Base-by-base conservation (phyloP, 2,888 invertebrate species). In the Heterodera filipjevi region DNA sequence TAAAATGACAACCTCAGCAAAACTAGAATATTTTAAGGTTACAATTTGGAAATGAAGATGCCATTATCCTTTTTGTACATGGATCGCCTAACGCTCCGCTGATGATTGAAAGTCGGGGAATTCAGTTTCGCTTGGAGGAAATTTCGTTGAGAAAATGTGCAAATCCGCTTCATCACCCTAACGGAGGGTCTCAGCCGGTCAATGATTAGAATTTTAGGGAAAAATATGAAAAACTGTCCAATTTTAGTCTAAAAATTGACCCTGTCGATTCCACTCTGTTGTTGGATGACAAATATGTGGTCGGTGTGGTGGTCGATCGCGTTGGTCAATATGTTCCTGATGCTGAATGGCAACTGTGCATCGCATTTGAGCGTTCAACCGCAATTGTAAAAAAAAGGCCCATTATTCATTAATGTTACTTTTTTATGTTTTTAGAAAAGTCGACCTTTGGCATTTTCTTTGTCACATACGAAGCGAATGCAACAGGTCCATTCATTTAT, bases 401-500 rank as follows among this genome's bases (percentile, higher is more conserved):
- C 49, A 53, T 53, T 53, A 16, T 19, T 53, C 2, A 53, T 53
- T 2, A 16, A 16, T 53, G 5, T 53, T 53, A 53, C 10, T 39
- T 39, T 39, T 39, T 39, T 39, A n/a, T n/a, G n/a, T 39, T 6
- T 39, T 59, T 6, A 59, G 59, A 59, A 59, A 27, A 59, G 22
- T 27, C 59, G 22, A 6, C 59, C 59, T 5, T n/a, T 22, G 8
- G 5, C 22, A 59, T 27, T 59, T 59, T 19, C 8, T 1, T 5
- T 59, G 59, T 59, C 59, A 27, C 59, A 59, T 22, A 59, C 59
- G 27, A 59, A 59, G 59, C n/a, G 59, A 59, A 59, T 59, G 59
- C 59, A 59, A 59, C 59, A 59, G 59, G 59, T 59, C 3, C 5
- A 1, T 22, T 19, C 6, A 6, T 19, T 1, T 22, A 53, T 53